Conservation (phyloP, 1,140 invertebrate genomes). For the Drosophila kurseongensis region DNA sequence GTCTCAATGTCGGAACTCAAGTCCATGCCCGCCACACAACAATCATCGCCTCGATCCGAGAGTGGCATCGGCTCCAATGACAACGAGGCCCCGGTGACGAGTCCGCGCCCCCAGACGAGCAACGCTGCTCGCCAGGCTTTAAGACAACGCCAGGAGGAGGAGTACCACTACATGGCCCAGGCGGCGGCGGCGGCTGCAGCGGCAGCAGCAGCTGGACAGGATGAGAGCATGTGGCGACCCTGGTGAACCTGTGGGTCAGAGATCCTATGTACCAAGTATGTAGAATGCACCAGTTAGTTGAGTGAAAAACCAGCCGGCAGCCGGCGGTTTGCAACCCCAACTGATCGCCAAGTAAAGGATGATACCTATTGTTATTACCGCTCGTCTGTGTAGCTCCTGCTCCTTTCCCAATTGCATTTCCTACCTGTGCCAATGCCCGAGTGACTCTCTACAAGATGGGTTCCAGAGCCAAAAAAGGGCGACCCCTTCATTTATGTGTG, state of each 20-base stretch:
- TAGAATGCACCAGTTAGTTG: constrained; percentile 66
- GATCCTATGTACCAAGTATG: constrained; percentile 75
- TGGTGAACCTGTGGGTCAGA: constrained; percentile 54
- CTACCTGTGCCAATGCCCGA: constrained; percentile 74
- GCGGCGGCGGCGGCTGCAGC: constrained; percentile 54
- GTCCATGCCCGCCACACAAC: constrained; percentile 65
- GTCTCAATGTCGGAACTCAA: constrained; percentile 68
- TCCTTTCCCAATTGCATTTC: constrained; percentile 60
- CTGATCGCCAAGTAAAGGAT: constrained; percentile 13
- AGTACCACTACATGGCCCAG: constrained; percentile 59
- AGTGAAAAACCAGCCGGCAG: constrained; percentile 25
- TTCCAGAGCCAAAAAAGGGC: constrained; percentile 24
- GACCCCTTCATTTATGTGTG: constrained; percentile 35
- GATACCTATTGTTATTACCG: constrained; percentile 56
- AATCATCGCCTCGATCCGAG: constrained; percentile 69
- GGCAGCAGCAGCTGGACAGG: constrained; percentile 45
- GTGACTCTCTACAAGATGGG: constrained; percentile 57
- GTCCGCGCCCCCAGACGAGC: constrained; percentile 70
- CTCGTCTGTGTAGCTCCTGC: constrained; percentile 44
- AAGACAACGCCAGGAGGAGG: constrained; percentile 70
- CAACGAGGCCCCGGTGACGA: constrained; percentile 56
- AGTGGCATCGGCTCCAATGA: constrained; percentile 73
- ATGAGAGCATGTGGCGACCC: constrained; percentile 81
- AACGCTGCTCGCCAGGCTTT: constrained; percentile 66
- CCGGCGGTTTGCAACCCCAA: constrained; percentile 23